Evolutionary conservation across 2,113 vertebrate genomes (phyloP).

Genomic region (Corvus moneduloides): DNA sequence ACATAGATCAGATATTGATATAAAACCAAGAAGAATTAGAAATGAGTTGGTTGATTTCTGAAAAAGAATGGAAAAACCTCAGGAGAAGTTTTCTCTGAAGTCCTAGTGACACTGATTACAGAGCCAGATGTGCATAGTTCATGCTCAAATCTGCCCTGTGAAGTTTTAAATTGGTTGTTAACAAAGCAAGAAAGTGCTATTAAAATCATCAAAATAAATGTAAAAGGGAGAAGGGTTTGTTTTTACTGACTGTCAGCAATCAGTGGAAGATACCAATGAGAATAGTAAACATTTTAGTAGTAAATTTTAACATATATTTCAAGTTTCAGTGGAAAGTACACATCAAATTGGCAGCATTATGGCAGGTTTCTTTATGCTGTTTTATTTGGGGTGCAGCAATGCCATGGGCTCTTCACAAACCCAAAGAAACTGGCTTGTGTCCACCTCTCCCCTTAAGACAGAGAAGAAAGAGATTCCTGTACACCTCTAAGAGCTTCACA

Average conservation of each 20-base stretch:
- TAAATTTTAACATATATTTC: background rate
- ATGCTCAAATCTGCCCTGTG: background rate
- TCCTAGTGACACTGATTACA: background rate
- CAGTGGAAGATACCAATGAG: background rate
- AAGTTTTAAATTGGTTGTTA: background rate
- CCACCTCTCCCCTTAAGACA: background rate
- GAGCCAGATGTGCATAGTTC: background rate
- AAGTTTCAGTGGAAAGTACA: background rate
- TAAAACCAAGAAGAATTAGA: background rate
- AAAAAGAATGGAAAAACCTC: background rate
- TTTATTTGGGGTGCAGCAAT: background rate
- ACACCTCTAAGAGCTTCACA: background rate
- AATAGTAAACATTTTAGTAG: background rate
- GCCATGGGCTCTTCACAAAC: background rate
- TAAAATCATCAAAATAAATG: background rate
- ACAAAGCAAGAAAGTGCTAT: background rate
- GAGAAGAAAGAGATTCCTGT: background rate
- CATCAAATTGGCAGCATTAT: background rate
- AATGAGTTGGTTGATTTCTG: background rate
- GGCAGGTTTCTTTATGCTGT: background rate
- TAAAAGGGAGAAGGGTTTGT: background rate
- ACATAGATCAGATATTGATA: background rate
- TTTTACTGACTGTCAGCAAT: background rate
- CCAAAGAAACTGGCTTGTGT: background rate
- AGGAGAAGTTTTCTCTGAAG: background rate